Base-by-base conservation (phyloP, 2,797 vertebrate genomes). In the Semotilus atromaculatus region DNA sequence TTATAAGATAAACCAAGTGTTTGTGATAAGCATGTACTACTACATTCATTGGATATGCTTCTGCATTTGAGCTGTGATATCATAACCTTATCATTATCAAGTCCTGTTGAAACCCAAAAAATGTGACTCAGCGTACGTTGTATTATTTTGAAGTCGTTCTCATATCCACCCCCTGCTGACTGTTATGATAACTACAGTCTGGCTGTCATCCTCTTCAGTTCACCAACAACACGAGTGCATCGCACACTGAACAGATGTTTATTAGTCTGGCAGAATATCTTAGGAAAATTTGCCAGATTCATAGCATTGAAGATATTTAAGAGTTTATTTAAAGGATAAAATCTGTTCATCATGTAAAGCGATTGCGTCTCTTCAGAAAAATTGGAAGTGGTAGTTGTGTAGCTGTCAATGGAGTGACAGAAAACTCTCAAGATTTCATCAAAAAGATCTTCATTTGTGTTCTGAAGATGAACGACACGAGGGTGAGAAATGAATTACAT, bases 141-240 rank as follows among this genome's bases (percentile, higher is more conserved):
- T 16, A 7, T 55, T 26, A 6, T 36, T 55, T n/a, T 51, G 9
- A 18, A 36, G 51, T 74, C 8, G 36, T 48, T 51, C 51, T 13
- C 51, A 77, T 45, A n/a, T 45, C 26, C 62, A 58, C 73, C 82
- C 81, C 82, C 73, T 83, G 82, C 82, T 83, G 82, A 43, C 73
- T 77, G 48, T 40, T 16, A 43, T 34, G 7, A 10, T 53, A 77
- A 83, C 73, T 77, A 29, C 60, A 67, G 72, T 76, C 45, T 58
- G 68, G 11, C 31, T 10, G 26, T 66, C 7, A 38, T 23, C 60
- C 4, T 48, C n/a, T n/a, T n/a, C 16, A 0, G 14, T 23, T 23
- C 38, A 60, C 36, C 23, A 31, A 79, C n/a, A 11, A 23, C 36
- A 70, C 3, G 9, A 68, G 34, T 23, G 21, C 36, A 23, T 0